Evolutionary conservation across 1,140 invertebrate species (phyloP), one percentile per base, ranked within the genome.

Genomic region (Parapsyche elsis): DNA sequence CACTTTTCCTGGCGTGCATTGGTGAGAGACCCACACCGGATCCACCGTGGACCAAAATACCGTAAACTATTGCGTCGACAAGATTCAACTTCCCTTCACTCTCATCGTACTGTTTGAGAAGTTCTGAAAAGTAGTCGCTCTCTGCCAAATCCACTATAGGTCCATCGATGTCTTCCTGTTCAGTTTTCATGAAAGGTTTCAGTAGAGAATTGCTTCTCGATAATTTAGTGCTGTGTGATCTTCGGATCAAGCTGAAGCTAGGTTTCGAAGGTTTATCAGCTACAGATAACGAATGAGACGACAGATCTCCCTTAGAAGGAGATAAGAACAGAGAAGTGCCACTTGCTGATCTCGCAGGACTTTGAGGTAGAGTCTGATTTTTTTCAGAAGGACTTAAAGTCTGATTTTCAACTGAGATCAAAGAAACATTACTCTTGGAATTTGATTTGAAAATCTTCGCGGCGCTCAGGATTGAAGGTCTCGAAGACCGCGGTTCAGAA

Each of bases 161-260:
- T 9, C 86, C 85, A 21, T 80, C 38, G 70, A 85, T 86, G 14
- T 88, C 86, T 53, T 87, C 87, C 53, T 87, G 79, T 59, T 80
- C 79, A 0, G 45, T 2, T 26, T 81, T 76, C 23, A 73, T 46
- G 71, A 83, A 83, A 12, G 81, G 79, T 38, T 81, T 88, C 9
- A 92, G 84, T 70, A 92, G 84, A 0, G 90, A 91, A 84, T 91
- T 92, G 83, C 92, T 94, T 74, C 92, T 88, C 0, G 92, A 91
- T 14, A 94, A 84, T 85, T 94, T 94, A 0, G 92, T 93, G 81
- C 93, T 94, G 83, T 94, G 92, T 0, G 93, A 93, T 53, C 93
- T 87, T 7, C 93, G 88, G 80, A 94, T 93, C 49, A 92, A 90
- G 84, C 90, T 91, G 0, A 92, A 84, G 16, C 88, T 88, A 84